Evolutionary conservation across 2,113 vertebrate species (phyloP), one percentile per base, ranked within the genome.

Genomic region (Sapajus apella): DNA sequence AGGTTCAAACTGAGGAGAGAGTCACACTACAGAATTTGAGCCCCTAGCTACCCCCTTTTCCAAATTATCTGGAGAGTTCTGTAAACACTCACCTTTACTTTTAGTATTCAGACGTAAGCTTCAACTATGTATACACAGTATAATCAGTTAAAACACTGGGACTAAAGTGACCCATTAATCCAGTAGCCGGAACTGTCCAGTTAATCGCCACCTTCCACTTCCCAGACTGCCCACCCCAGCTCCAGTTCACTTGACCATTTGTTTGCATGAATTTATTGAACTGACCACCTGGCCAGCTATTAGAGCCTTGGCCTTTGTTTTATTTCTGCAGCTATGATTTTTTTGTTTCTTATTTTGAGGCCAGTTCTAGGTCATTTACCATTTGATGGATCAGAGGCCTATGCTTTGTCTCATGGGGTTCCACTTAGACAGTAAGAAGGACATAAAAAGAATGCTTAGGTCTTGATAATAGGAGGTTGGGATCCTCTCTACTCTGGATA

Each of bases 341-440:
- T 70, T 70, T 92, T 64, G 35, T 55, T 94, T 83, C 61, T 97
- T 91, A 70, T 43, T 91, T 93, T 87, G 58, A 85, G 8, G 47
- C 27, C 32, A 75, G 25, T 84, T 95, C 79, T 95, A 72, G 52
- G 58, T 75, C 21, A 23, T 82, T 84, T 82, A 37, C 43, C 35
- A 32, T 89, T 56, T 81, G 73, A 85, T 87, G 21, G 70, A 52
- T 40, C 52, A 52, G 52, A 55, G 61, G 20, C 9, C 17, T 4
- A 1, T 55, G n/a, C 52, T 94, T 93, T 95, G 72, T 90, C 64
- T 83, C 75, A 4, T 3, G 40, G 17, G 16, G 18, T 68, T 87
- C 83, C 40, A 95, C 56, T 85, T 61, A 95, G 70, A 79, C 40
- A 87, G 25, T 13, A n/a, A 37, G 61, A 80, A 55, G 25, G 20